Conservation (phyloP, 2,888 invertebrate genomes). For the Microctonus brassicae region DNA sequence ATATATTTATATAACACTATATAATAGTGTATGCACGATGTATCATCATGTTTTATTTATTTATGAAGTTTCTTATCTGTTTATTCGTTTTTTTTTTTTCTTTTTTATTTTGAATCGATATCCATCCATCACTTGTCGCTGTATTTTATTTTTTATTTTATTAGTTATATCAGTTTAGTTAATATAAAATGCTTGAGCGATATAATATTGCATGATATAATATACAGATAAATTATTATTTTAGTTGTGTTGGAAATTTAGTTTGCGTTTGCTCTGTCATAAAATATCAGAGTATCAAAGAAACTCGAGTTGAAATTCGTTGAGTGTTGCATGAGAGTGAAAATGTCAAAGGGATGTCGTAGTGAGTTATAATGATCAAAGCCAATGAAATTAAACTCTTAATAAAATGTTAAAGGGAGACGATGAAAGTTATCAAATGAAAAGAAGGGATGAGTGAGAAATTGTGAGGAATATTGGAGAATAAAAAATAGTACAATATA, state of each 20-base stretch:
- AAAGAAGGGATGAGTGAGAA: not conserved
- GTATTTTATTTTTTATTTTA: not conserved
- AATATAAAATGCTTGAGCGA: no score
- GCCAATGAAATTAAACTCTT: slow-evolving; percentile 11
- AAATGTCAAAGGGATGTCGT: slow-evolving; percentile 14
- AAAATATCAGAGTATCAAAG: slow-evolving; percentile 17
- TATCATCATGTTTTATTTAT: no score
- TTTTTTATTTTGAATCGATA: no score
- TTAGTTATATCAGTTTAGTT: no score
- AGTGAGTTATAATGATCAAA: slow-evolving; percentile 10
- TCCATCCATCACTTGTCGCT: no score
- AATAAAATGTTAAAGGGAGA: not conserved
- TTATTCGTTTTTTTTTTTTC: no score
- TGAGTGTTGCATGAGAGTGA: not conserved
- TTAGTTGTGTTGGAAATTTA: not conserved
- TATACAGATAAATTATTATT: not conserved
- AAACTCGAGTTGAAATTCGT: slow-evolving; percentile 14
- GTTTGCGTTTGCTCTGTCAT: not conserved
- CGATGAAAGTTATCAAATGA: not conserved
- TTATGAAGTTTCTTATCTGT: no score
- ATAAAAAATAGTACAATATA: not conserved
- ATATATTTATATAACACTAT: no score
- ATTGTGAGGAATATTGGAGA: not conserved
- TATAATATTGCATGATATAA: no score
- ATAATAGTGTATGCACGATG: no score